Evolutionary conservation across 2,113 vertebrate genomes (phyloP), one percentile per base, ranked within the genome.

Genomic region (Mormoops blainvillei): DNA sequence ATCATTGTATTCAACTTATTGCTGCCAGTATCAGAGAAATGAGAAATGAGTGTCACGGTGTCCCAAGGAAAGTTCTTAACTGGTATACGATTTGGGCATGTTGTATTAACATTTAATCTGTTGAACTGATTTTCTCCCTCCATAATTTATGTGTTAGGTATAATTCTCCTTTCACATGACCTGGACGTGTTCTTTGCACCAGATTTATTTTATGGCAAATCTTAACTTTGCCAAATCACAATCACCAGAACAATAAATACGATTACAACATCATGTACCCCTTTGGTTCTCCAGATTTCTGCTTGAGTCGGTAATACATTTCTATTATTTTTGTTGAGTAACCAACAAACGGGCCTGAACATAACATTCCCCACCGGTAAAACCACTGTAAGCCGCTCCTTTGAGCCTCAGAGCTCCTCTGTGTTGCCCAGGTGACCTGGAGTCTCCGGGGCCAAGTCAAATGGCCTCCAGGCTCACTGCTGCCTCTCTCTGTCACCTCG

Each of bases 321-420:
- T 85, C 97, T 74, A 91, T 98, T 96, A 63, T 96, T 94, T 97
- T 97, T 97, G 93, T 92, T 98, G 95, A 98, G 77, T 95, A 94
- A 0, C 94, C 96, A 97, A 97, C 90, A 97, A 92, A 97, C 94
- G 96, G 91, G 90, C 94, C 95, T 98, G 93, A 96, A 94, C 90
- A 96, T 87, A 81, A 93, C 90, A 74, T 97, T 98, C 97, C 97
- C 97, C 81, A 74, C 77, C 87, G 54, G 92, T 96, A 97, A 77
- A 96, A 90, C 92, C 97, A 95, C 96, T 76, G 45, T 76, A 89
- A 77, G 71, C 41, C 74, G 96, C 38, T 95, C 95, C 97, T 92
- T 84, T 95, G 95, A 97, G 97, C 96, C 97, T 96, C 86, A 71
- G 93, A 97, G 84, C 74, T 92, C 80, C 87, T 56, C 10, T 48